phyloP scores from a whole-genome alignment of 2,888 invertebrate species.

The Hirtodrosophila duncani region DNA sequence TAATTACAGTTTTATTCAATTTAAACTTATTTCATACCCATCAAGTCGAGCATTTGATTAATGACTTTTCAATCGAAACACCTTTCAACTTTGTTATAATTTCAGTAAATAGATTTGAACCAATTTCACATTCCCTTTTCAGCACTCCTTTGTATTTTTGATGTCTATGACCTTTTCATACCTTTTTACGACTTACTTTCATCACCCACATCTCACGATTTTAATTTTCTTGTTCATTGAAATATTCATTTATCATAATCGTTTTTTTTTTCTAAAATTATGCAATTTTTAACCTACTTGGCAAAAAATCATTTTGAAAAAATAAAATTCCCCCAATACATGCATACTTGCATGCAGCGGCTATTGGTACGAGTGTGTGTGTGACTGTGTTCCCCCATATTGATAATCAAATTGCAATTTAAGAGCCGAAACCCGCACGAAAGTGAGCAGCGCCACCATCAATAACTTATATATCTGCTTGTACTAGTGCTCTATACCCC shows the following conservation, averaged over 20 bases:
- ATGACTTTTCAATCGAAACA: slow-evolving; percentile 26
- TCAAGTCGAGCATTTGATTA: slow-evolving; percentile 52
- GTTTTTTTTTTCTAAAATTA: too few relatives aligned
- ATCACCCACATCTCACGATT: slow-evolving; percentile 34
- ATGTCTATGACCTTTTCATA: slow-evolving; percentile 17
- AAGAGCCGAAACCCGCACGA: slow-evolving; percentile 49
- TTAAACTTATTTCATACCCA: too few relatives aligned
- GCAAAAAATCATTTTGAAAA: slow-evolving; percentile 46
- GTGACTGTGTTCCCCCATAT: slow-evolving; percentile 18
- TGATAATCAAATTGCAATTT: slow-evolving; percentile 58
- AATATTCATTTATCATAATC: slow-evolving; percentile 34
- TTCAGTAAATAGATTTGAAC: too few relatives aligned
- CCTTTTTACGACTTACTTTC: slow-evolving; percentile 44
- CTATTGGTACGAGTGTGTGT: background rate
- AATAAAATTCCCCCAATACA: slow-evolving; percentile 22
- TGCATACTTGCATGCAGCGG: slow-evolving; percentile 7
- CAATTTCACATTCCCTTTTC: too few relatives aligned
- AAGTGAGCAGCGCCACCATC: background rate
- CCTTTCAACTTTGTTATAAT: too few relatives aligned
- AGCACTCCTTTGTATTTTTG: slow-evolving; percentile 20
- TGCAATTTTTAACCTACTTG: slow-evolving; percentile 55
- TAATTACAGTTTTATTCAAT: too few relatives aligned
- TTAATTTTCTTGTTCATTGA: slow-evolving; percentile 4
- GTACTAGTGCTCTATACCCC: slow-evolving; percentile 24
- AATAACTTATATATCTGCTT: slow-evolving; percentile 1